Evolutionary conservation across 1,140 invertebrate species (phyloP).

Genomic region (Lysiphlebus fabarum): DNA sequence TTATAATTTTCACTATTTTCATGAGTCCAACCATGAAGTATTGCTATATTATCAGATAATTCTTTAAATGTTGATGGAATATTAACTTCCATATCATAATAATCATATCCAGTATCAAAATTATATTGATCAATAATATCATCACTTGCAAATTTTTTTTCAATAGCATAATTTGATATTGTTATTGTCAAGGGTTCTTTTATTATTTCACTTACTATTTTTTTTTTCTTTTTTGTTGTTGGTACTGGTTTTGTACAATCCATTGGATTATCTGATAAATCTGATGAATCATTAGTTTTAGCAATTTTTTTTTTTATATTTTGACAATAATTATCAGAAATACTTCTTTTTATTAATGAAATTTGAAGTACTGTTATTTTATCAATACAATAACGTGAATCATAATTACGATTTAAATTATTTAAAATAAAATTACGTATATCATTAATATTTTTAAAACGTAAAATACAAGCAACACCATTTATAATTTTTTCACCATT

Average conservation of each 20-base stretch:
- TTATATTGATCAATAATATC: slow-evolving; percentile 33
- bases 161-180: slow-evolving; percentile 41
- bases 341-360: slow-evolving; percentile 16
- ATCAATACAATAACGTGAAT: slow-evolving; percentile 41
- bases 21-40: slow-evolving; percentile 44
- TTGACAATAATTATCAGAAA: slow-evolving; percentile 2
- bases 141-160: slow-evolving; percentile 32
- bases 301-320: not conserved
- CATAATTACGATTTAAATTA: slow-evolving; percentile 30
- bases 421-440: slow-evolving; percentile 32
- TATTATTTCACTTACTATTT: slow-evolving; percentile 17
- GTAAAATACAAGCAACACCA: slow-evolving; percentile 36
- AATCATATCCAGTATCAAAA: slow-evolving; percentile 37
- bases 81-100: slow-evolving; percentile 40
- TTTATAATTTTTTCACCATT: slow-evolving; percentile 21
- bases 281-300: not conserved
- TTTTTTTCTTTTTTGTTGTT: slow-evolving; percentile 21
- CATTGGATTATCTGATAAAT: not conserved
- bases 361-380: slow-evolving; percentile 33
- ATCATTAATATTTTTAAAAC: slow-evolving; percentile 32
- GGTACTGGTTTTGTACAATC: slow-evolving; percentile 32
- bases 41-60: slow-evolving; percentile 27
- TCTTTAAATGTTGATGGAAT: slow-evolving; percentile 40
- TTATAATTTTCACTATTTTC: slow-evolving; percentile 40
- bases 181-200: slow-evolving; percentile 38